A percentile compares a stretch with the other conserved stretches of the same genome.
Conservation (phyloP, 2,797 vertebrate species). For the Acropternis orthonyx region DNA sequence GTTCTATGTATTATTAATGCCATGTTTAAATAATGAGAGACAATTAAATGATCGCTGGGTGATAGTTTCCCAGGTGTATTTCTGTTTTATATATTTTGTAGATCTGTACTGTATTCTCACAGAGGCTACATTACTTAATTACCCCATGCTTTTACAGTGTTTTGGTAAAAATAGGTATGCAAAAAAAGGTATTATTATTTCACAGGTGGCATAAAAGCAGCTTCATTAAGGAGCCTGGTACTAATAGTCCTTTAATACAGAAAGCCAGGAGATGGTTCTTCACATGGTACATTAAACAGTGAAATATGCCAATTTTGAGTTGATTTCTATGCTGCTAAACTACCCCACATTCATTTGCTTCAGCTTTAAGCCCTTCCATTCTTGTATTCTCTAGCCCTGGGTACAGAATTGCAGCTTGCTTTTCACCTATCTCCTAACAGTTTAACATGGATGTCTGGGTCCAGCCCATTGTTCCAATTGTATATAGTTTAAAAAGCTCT, state of each 20-base stretch:
- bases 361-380: constrained; percentile 72
- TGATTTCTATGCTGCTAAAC: constrained; percentile 71
- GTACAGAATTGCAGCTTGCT: constrained; percentile 75
- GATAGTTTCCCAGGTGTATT: constrained; percentile 19
- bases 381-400: constrained; percentile 62
- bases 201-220: constrained; percentile 35
- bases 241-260: constrained; percentile 66
- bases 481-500: constrained; percentile 79
- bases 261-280: constrained; percentile 67
- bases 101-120: background rate
- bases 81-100: background rate
- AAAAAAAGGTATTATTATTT: constrained; percentile 49
- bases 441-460: constrained; percentile 77
- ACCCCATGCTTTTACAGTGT: constrained; percentile 5
- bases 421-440: constrained; percentile 76
- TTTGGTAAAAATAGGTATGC: constrained; percentile 26
- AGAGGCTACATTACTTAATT: constrained; percentile 29
- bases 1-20: constrained; percentile 11
- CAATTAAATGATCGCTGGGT: constrained; percentile 18
- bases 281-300: constrained; percentile 66
- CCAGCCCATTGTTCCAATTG: constrained; percentile 79
- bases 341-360: constrained; percentile 68
- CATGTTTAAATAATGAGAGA: constrained; percentile 28
- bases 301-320: constrained; percentile 76
- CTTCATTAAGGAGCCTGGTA: constrained; percentile 48